Evolutionary conservation across 2,113 vertebrate genomes (phyloP).

Genomic region (Lepidothrix coronata): DNA sequence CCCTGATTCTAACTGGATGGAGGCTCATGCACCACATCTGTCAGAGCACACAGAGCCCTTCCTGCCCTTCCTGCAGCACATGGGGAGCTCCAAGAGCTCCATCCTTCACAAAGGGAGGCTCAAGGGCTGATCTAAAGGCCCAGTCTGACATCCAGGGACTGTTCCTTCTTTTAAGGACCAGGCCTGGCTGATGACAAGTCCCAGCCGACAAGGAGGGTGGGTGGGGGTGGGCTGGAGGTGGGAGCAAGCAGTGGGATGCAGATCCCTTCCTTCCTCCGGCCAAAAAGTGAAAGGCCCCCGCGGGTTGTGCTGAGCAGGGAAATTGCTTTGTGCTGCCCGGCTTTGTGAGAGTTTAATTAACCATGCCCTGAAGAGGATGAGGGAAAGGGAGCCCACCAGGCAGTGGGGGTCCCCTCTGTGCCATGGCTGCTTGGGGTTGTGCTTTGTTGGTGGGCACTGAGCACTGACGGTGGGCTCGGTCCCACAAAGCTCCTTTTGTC

Average conservation of each 20-base stretch:
- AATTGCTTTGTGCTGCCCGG: neutral
- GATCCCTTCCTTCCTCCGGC: neutral
- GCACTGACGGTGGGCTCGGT: neutral
- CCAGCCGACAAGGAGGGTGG: neutral
- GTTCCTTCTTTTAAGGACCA: neutral
- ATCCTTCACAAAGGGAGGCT: neutral
- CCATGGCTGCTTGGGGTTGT: neutral
- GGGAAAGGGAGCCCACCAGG: neutral
- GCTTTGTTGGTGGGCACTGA: neutral
- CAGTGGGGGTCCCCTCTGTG: neutral
- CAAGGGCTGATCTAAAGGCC: neutral
- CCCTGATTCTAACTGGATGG: neutral
- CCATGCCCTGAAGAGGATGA: neutral
- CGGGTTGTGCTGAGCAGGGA: neutral
- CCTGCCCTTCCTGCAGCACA: accelerated
- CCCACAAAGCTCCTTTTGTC: constrained; percentile 11
- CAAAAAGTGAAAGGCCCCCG: neutral
- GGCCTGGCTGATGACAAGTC: neutral
- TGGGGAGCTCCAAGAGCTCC: neutral
- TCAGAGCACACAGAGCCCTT: neutral
- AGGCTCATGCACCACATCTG: neutral
- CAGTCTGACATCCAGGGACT: neutral
- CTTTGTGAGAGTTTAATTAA: constrained; percentile 35
- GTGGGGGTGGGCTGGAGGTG: neutral
- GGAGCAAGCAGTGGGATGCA: neutral